Evolutionary conservation across 2,113 vertebrate genomes (phyloP), one percentile per base, ranked within the genome.

Genomic region (Heliornis fulica): DNA sequence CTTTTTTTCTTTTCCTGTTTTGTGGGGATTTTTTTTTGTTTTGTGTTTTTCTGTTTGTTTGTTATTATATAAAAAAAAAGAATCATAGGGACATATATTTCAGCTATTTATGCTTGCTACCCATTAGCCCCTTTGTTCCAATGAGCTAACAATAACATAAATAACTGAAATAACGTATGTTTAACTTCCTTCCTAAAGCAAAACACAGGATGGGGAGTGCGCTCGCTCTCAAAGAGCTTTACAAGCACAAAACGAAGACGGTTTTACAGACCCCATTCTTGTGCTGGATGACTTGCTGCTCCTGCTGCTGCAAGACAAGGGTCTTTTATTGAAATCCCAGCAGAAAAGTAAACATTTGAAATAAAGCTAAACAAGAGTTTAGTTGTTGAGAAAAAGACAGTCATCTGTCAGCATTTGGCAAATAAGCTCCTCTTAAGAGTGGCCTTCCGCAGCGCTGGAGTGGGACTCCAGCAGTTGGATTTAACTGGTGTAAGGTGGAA

Each of bases 151-250:
- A 83, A 29, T 34, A 95, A 61, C 72, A 93, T 29, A 92, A 91
- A 88, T 93, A 93, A 78, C 92, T 96, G 82, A 84, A 97, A 94
- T 92, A 91, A 93, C 26, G 72, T 93, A 95, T 91, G 93, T 71
- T 96, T 89, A 87, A 93, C 96, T 96, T 96, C 96, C 94, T 95
- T 93, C 94, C 93, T 79, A 90, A 95, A 95, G 80, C 56, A 96
- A 96, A 96, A 95, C 95, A 96, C 95, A 92, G 95, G 92, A 96
- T 82, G 89, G 64, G 72, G 82, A 93, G 61, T 2, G 7, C 21
- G 1, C 40, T 83, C 63, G 28, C 50, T 66, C 76, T 90, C 80
- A 82, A 71, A 92, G 69, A 79, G 18, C 86, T 92, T 94, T 84
- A 89, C 83, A 89, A 94, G 90, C 61, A 69, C 56, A 84, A 60